phyloP scores from a whole-genome alignment of 2,113 vertebrate species.

The Heptranchias perlo region DNA sequence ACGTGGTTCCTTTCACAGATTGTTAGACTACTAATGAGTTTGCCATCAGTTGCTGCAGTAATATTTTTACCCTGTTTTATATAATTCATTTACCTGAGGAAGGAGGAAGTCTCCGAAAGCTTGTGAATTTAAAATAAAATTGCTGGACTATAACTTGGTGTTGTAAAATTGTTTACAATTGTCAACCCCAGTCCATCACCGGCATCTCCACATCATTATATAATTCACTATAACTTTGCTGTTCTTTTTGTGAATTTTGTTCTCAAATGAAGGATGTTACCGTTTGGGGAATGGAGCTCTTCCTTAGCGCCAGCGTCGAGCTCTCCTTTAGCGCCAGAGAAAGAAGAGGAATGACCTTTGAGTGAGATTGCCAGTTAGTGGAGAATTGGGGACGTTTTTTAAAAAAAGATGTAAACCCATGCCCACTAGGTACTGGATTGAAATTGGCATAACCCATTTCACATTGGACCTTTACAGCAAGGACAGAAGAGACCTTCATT shows the following conservation, averaged over 20 bases:
- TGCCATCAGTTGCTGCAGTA: neutral
- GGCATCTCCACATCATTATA: no score
- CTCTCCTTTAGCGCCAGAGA: neutral
- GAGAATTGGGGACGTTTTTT: neutral
- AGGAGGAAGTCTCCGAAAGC: no score
- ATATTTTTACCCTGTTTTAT: neutral
- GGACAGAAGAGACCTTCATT: neutral
- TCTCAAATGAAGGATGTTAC: neutral
- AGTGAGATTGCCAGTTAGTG: neutral
- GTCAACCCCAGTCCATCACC: no score
- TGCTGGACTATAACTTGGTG: no score
- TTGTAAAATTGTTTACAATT: no score
- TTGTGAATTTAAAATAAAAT: no score
- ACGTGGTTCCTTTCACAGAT: no score
- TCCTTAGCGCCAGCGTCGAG: neutral
- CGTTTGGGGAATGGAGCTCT: neutral
- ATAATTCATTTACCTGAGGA: no score
- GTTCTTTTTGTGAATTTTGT: neutral
- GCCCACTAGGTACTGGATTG: neutral
- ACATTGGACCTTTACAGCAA: neutral
- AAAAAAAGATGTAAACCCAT: neutral
- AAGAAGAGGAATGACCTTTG: neutral
- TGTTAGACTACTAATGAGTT: neutral
- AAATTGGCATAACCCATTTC: neutral
- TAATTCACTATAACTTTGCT: neutral